Base-by-base conservation (phyloP, 2,888 invertebrate genomes). In the Ochlodes sylvanus region DNA sequence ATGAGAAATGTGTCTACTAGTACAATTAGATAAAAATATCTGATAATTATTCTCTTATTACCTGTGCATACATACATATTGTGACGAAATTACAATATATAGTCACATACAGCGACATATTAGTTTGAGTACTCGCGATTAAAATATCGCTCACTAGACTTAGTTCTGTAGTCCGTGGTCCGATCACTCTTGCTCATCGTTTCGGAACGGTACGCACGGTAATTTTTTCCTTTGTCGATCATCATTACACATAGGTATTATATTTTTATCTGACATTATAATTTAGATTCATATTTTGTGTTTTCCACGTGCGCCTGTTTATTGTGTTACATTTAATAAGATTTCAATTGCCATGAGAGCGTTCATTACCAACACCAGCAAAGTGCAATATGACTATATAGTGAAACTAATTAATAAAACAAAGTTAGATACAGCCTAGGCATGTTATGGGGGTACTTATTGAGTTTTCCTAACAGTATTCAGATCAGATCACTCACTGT, bases 161-260 rank as follows among this genome's bases (percentile, higher is more conserved):
- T 70, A 41, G 17, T 60, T 54, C 60, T 38, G 34, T 62, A 38
- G 63, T 63, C 65, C 69, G 63, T 68, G 58, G 62, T 69, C 63
- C 68, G 62, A 68, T 62, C 62, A 68, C 61, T 65, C 63, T 63
- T 72, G 74, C 62, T 69, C 71, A 74, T 68, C 73, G 75, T 77
- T 71, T 75, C 74, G 76, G 73, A 77, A 77, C 76, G 75, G 72
- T 76, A 73, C 75, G 72, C 71, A 73, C 66, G 72, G 63, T 71
- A 67, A 67, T 72, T 72, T 75, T 27, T 76, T 75, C 52, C 70
- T 72, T 62, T 64, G 70, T 65, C 70, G 63, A 71, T 70, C 69
- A 71, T 70, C 69, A 70, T 73, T 63, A 71, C 63, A 69, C 70
- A 70, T 61, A 71, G 57, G 15, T n/a, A 55, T 52, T 52, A 63